Base-by-base conservation (phyloP, 2,113 vertebrate species). In the Gymnarchus niloticus region DNA sequence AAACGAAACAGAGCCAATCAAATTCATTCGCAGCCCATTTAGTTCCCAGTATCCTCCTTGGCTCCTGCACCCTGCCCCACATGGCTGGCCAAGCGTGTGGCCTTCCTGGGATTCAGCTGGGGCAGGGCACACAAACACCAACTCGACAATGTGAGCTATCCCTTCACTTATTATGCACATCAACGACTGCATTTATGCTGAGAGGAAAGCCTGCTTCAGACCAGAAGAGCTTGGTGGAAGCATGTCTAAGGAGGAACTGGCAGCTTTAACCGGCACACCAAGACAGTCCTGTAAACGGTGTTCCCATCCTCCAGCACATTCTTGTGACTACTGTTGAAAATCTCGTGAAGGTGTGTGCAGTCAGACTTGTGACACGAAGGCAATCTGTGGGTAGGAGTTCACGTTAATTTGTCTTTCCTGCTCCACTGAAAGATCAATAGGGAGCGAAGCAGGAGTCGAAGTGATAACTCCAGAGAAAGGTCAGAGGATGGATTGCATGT, bases 401-500 rank as follows among this genome's bases (percentile, higher is more conserved):
- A 9, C 25, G 3, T 82, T 52, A 41, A 51, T 54, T 41, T 33
- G 41, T 48, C 4, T 49, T 49, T 56, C 25, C 51, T n/a, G 21
- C 59, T 65, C 59, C 23, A 28, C 49, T 21, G 84, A 73, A 52
- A 49, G 65, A 76, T 76, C 59, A 51, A 69, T 49, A 14, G 57
- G 49, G 14, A 28, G n/a, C 37, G 14, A 48, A n/a, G 28, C 17
- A 56, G n/a, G 25, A 10, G 28, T n/a, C n/a, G 76, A 28, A 76
- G 7, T 37, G 49, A 76, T 73, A 56, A 17, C 48, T 19, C 10
- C 46, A 52, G 84, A 12, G 17, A 54, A 85, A 85, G 84, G 65
- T 54, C 49, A 37, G 57, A 52, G n/a, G 46, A 76, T 44, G n/a
- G 48, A 85, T 23, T 85, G 61, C 49, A 28, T 83, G 81, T 83